Evolutionary conservation across 2,113 vertebrate species (phyloP), one percentile per base, ranked within the genome.

Genomic region (Tiliqua scincoides): DNA sequence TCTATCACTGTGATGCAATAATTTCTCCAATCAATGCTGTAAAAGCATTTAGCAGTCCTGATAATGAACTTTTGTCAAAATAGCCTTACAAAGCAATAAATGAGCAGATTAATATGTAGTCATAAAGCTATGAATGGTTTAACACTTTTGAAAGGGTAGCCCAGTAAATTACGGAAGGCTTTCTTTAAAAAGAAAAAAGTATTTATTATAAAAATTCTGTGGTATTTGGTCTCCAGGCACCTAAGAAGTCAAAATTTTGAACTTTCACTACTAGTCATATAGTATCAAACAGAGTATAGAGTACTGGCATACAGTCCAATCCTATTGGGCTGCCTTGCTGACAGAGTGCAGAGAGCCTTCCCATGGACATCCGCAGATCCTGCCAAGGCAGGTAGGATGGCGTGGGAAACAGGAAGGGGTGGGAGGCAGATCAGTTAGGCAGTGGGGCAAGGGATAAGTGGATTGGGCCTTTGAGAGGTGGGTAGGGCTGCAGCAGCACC

Each of bases 1-100:
- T 96, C 96, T 97, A 96, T 96, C 95, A 96, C 94, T 62, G 85
- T 96, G 95, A 96, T 97, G 97, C 98, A 98, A 97, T 98, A 98
- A 98, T 99, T 99, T 96, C 97, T 95, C 96, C 97, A 98, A 98
- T 98, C 97, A 98, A 98, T 99, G 98, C 97, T 98, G 98, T 98
- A 98, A 98, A 98, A 98, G 96, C 98, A 98, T 98, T 98, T 98
- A 98, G 98, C 97, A 96, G 96, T 95, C 96, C 97, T 95, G 96
- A 97, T 98, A 98, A 98, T 98, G 97, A 99, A 98, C 97, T 97
- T 98, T 97, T 97, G 97, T 98, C 97, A 98, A 97, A 98, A 98
- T 95, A 97, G 96, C 96, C 97, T 97, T 95, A 95, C 97, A 96
- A 97, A 97, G 98, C 97, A 97, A 97, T 98, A 98, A 97, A 97